These are phyloP conservation scores for Pseudoips prasinana DNA, from an alignment of 2,888 invertebrate species.

Conservation along the genomic window DNA sequence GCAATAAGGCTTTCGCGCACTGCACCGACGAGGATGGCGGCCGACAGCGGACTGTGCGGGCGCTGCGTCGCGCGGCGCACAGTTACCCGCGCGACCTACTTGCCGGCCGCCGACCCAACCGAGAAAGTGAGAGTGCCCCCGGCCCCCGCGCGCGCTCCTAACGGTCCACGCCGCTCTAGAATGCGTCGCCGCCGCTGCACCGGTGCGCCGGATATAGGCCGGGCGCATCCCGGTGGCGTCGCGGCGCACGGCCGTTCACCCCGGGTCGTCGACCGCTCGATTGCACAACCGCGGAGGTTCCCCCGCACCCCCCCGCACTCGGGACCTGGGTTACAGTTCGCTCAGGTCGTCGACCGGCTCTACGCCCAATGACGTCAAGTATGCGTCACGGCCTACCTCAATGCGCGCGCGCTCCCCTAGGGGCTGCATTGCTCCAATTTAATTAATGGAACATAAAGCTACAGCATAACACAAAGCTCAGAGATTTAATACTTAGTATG, in stretches of 20 bases:
- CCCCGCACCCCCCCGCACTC: conserved; percentile 51
- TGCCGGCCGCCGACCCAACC: conserved; percentile 88
- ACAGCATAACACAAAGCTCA: too few relatives aligned
- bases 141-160: conserved; percentile 72
- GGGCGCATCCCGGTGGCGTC: conserved; percentile 81
- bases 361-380: conserved; percentile 69
- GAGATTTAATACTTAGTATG: too few relatives aligned
- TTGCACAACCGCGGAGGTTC: conserved; percentile 71
- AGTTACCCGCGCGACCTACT: conserved; percentile 89
- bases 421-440: conserved; percentile 72
- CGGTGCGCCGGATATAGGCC: conserved; percentile 82
- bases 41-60: conserved; percentile 80
- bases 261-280: conserved; percentile 78
- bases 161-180: conserved; percentile 81
- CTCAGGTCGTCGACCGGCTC: conserved; percentile 67
- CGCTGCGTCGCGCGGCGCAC: conserved; percentile 79
- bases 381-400: conserved; percentile 83
- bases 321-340: conserved; percentile 65
- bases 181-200: conserved; percentile 78
- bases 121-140: conserved; percentile 82
- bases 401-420: conserved; percentile 79
- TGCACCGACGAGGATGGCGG: conserved; percentile 84
- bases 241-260: conserved; percentile 76
- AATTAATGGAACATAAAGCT: conserved; percentile 42
- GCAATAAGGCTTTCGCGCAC: conserved; percentile 51